These are phyloP conservation scores for Erythrocebus patas DNA, from an alignment of 2,113 vertebrate genomes.

Conservation along the genomic window DNA sequence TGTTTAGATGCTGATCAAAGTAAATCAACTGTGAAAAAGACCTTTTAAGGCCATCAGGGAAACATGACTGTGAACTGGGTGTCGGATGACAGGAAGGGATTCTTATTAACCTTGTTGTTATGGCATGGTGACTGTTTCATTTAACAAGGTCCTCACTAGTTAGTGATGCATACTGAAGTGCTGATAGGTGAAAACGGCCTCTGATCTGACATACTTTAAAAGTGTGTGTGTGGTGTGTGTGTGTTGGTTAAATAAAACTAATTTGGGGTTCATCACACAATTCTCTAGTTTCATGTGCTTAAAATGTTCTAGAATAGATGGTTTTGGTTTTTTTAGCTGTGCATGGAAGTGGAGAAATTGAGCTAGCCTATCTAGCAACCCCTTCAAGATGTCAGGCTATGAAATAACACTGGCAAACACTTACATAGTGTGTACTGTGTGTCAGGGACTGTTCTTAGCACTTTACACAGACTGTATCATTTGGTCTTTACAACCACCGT, in stretches of 20 bases:
- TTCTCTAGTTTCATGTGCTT: background rate
- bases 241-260: background rate
- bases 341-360: background rate
- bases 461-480: background rate
- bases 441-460: too few species aligned
- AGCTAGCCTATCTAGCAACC: background rate
- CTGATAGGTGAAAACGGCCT: background rate
- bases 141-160: too few species aligned
- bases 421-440: too few species aligned
- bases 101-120: rapidly evolving
- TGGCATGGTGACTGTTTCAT: background rate
- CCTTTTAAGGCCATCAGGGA: too few species aligned
- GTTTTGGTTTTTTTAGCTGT: background rate
- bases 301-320: background rate
- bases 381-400: background rate
- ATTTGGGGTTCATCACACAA: too few species aligned
- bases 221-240: background rate
- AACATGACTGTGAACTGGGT: background rate
- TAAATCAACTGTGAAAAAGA: background rate
- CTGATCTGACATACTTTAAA: background rate
- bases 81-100: background rate
- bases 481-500: background rate
- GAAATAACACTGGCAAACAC: background rate
- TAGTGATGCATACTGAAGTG: background rate
- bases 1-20: background rate